A percentile compares a stretch with the other conserved stretches of the same genome.
These are phyloP conservation scores for Phenganax marumi DNA, from an alignment of 92 coral and sea anemone species.

Conservation along the genomic window DNA sequence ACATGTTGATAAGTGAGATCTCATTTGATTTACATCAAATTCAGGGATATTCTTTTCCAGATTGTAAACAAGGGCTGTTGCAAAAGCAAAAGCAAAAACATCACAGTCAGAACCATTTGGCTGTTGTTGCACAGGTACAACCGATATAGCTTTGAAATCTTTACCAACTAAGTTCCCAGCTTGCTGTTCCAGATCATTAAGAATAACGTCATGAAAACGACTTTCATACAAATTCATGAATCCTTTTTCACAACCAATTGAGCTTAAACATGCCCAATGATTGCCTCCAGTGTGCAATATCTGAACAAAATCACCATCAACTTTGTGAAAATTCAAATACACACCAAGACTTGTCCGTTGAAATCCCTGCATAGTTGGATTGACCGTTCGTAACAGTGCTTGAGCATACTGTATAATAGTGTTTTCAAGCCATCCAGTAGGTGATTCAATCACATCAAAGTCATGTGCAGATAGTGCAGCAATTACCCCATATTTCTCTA, in stretches of 20 bases:
- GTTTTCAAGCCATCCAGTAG: not conserved
- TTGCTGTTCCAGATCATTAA: not conserved
- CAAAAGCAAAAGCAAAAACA: not conserved
- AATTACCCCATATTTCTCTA: not conserved
- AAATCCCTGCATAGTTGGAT: not conserved
- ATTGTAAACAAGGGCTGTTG: not conserved
- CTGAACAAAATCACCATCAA: not conserved
- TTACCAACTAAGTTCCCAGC: not conserved
- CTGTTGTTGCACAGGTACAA: not conserved
- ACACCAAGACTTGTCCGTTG: not conserved
- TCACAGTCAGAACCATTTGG: not conserved
- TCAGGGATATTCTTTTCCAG: not conserved
- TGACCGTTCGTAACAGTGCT: not conserved
- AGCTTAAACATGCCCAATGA: slow-evolving; percentile 3
- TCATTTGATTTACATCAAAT: slow-evolving; percentile 51
- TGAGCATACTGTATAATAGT: not conserved
- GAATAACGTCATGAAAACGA: not conserved
- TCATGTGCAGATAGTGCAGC: not conserved
- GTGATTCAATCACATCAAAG: not conserved
- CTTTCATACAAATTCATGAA: not conserved
- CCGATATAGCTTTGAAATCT: no score
- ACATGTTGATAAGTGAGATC: slow-evolving; percentile 49
- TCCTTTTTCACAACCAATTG: not conserved
- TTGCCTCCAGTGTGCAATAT: not conserved
- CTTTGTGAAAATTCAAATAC: not conserved